Conservation (phyloP, 1,140 invertebrate genomes). For the Agrypnia vestita region DNA sequence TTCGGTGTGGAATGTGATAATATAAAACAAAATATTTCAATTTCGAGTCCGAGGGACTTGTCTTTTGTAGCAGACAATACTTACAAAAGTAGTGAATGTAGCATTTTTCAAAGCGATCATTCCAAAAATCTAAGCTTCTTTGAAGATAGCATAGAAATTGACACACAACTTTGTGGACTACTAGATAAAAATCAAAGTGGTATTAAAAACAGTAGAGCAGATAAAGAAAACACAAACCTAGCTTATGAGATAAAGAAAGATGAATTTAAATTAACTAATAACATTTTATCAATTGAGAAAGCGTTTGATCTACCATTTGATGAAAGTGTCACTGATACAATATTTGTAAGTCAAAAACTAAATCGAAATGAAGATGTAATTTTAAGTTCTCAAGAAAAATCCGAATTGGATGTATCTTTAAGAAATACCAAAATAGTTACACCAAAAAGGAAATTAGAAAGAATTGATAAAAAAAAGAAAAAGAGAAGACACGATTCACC, state of each 20-base stretch:
- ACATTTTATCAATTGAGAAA: conserved; percentile 65
- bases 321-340: conserved; percentile 50
- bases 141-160: conserved; percentile 70
- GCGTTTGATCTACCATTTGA: conserved; percentile 65
- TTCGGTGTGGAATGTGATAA: background rate
- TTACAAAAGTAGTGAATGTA: conserved; percentile 34
- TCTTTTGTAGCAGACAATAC: background rate
- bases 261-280: conserved; percentile 36
- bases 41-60: background rate
- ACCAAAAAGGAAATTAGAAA: conserved; percentile 29
- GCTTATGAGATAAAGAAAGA: conserved; percentile 39
- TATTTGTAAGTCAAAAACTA: conserved; percentile 38
- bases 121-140: conserved; percentile 70
- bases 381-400: conserved; percentile 39
- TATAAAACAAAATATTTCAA: conserved; percentile 2
- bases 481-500: conserved; percentile 16
- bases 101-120: conserved; percentile 52
- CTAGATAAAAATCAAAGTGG: conserved; percentile 46
- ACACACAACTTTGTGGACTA: conserved; percentile 63
- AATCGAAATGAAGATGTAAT: conserved; percentile 9
- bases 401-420: conserved; percentile 17
- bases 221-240: background rate
- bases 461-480: conserved; percentile 5
- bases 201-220: conserved; percentile 31
- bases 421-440: conserved; percentile 13